These are phyloP conservation scores for Chaetophractus vellerosus DNA, from an alignment of 2,797 vertebrate genomes.

Conservation along the genomic window DNA sequence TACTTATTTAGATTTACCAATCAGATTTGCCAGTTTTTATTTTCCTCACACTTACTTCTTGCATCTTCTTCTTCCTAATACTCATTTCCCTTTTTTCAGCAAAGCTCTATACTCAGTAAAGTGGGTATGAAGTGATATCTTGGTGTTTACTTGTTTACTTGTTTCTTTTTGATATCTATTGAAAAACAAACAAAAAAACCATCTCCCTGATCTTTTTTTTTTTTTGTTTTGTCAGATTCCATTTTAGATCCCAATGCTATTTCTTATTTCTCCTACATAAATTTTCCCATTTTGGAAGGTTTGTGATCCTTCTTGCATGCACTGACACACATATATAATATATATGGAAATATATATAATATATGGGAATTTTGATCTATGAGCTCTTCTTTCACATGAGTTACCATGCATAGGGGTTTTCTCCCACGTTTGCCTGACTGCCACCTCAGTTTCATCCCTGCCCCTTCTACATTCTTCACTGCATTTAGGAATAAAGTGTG, in stretches of 20 bases:
- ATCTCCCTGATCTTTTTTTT: not conserved
- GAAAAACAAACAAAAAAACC: not conserved
- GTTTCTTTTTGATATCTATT: not conserved
- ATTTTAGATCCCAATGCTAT: not conserved
- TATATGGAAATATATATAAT: not conserved
- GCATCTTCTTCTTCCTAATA: not conserved
- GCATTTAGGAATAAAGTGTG: not conserved
- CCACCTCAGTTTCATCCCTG: not conserved
- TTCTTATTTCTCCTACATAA: not conserved
- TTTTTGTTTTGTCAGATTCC: not conserved
- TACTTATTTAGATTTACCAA: not conserved
- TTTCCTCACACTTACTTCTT: constrained; percentile 50
- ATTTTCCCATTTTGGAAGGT: not conserved
- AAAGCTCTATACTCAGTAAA: not conserved
- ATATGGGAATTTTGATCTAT: not conserved
- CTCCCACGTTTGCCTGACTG: not conserved
- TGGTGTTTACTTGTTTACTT: not conserved
- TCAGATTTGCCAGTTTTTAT: not conserved
- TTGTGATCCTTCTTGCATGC: not conserved
- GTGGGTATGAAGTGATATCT: not conserved
- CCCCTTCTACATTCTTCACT: not conserved
- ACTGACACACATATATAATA: too few species aligned
- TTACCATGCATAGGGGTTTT: not conserved
- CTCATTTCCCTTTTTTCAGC: not conserved
- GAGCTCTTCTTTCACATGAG: not conserved